Conservation (phyloP, 2,797 vertebrate genomes). For the Tadarida brasiliensis region DNA sequence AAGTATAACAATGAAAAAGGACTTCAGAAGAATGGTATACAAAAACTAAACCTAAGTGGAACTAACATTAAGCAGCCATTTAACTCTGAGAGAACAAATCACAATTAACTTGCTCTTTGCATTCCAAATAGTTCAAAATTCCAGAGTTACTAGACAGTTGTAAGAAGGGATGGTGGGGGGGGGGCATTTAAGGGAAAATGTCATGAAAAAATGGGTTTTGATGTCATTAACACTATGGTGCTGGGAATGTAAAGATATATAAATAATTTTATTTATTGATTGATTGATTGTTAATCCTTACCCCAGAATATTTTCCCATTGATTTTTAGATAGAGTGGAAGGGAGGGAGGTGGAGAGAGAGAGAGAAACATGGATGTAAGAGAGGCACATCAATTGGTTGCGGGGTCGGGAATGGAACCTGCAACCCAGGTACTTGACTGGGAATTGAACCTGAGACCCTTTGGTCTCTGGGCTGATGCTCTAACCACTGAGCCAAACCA, state of each 20-base stretch:
- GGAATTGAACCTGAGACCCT: too few relatives aligned
- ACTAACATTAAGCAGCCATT: background rate
- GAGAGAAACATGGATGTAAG: too few relatives aligned
- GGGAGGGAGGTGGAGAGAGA: too few relatives aligned
- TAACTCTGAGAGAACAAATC: constrained; percentile 43
- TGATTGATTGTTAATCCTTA: too few relatives aligned
- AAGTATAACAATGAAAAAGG: background rate
- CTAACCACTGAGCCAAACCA: too few relatives aligned
- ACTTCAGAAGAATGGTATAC: background rate
- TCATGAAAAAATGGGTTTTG: background rate
- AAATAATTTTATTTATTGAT: background rate
- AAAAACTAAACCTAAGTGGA: background rate
- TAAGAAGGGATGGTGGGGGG: background rate
- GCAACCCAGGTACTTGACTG: too few relatives aligned
- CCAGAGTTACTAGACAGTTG: background rate
- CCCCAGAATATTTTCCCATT: too few relatives aligned
- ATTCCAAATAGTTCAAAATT: constrained; percentile 34
- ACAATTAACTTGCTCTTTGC: constrained; percentile 12
- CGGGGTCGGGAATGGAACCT: too few relatives aligned
- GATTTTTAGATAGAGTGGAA: too few relatives aligned
- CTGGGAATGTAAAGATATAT: background rate
- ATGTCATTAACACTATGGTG: background rate
- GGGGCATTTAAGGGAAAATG: background rate
- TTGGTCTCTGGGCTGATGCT: too few relatives aligned
- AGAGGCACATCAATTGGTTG: too few relatives aligned